phyloP scores from a whole-genome alignment of 2,797 vertebrate species.

The Acanthis flammea region DNA sequence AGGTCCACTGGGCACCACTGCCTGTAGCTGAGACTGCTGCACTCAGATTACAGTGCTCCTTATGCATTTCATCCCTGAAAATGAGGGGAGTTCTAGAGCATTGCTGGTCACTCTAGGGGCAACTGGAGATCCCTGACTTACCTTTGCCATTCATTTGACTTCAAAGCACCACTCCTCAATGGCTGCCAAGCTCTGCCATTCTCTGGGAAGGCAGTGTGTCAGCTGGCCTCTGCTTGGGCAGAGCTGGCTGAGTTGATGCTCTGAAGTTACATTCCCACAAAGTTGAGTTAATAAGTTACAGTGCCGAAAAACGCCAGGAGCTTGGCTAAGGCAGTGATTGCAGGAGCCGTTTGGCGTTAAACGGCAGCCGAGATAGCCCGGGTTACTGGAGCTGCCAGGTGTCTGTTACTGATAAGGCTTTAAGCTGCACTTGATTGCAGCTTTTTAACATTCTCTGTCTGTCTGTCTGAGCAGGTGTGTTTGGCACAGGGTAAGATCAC shows the following conservation, averaged over 20 bases:
- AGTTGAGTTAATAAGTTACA: slow-evolving; percentile 48
- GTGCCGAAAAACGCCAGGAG: not conserved
- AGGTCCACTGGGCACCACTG: not conserved
- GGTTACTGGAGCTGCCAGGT: not conserved
- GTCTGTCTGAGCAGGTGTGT: slow-evolving; percentile 24
- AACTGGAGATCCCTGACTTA: not conserved
- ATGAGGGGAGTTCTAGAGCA: not conserved
- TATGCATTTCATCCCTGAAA: accelerated
- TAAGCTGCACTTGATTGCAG: slow-evolving; percentile 46
- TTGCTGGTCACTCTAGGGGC: not conserved
- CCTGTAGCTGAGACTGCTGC: not conserved
- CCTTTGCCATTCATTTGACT: not conserved
- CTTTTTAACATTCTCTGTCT: not conserved
- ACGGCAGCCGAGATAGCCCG: not conserved
- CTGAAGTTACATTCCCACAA: slow-evolving; percentile 42
- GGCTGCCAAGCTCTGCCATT: accelerated
- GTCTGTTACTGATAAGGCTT: not conserved
- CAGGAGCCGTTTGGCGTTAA: not conserved
- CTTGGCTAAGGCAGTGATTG: slow-evolving; percentile 2
- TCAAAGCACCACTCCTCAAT: not conserved
- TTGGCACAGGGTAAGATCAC: slow-evolving; percentile 3
- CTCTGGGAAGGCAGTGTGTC: not conserved
- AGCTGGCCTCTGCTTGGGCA: not conserved
- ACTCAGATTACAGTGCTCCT: accelerated
- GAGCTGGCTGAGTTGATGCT: not conserved